Evolutionary conservation across 2,797 vertebrate species (phyloP), one percentile per base, ranked within the genome.

Genomic region (Cuculus canorus): DNA sequence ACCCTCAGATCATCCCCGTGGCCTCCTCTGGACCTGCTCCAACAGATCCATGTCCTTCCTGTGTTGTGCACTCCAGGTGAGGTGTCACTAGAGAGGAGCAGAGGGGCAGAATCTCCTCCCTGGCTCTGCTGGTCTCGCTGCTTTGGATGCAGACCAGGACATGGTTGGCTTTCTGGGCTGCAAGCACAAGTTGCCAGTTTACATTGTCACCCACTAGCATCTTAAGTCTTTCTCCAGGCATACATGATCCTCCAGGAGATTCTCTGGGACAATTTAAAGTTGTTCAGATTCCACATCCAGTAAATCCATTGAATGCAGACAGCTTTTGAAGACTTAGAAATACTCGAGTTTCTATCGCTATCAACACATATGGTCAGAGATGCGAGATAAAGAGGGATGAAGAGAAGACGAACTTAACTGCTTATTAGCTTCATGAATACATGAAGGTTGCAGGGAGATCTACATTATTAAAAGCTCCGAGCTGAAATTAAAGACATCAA

Each of bases 1-100:
- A 48, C 14, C 54, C 45, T 8, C 0, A 0, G 3, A 50, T 9
- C 60, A 61, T 4, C 23, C 37, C 1, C 0, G 0, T 3, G 37
- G 14, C 14, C 52, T 48, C 27, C 71, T 64, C 39, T 59, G 54
- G 32, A 12, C 54, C 28, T 0, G 1, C 19, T 65, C 9, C 11
- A 68, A 3, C 66, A 72, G 28, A 0, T 35, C 54, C 11, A 4
- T 2, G 30, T 50, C 64, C 13, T 9, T 43, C 39, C 6, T 35
- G 3, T 28, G 9, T 6, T 53, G 45, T 4, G 35, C 17, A 4
- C 45, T 82, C 48, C 68, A 24, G 57, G 5, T 30, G n/a, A 30
- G 30, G 18, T 60, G 53, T 90, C 71, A 22, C 7, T 5, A 50
- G 71, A 54, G 43, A 2, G 1, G 50, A 53, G 48, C 7, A 82